A percentile compares a stretch with the other conserved stretches of the same genome.
Conservation (phyloP, 2,888 invertebrate species). For the Chromoteleia sp. region DNA sequence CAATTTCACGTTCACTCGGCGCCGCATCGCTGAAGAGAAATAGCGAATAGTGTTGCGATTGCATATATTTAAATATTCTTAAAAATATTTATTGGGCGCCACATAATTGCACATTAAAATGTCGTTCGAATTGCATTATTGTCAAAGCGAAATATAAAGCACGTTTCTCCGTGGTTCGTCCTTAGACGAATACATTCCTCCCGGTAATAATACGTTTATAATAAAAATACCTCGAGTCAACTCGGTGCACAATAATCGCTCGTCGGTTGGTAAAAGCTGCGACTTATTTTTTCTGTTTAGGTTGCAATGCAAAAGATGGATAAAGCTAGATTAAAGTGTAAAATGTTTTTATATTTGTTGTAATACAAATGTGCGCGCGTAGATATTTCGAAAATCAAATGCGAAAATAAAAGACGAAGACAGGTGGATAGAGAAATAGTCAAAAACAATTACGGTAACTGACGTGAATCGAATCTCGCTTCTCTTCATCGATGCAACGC, state of each 20-base stretch:
- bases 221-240: background rate
- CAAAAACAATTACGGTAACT: slow-evolving; percentile 40
- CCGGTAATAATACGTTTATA: background rate
- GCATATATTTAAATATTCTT: slow-evolving; percentile 12
- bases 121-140: slow-evolving; percentile 41
- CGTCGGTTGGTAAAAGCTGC: background rate
- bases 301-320: slow-evolving; percentile 2
- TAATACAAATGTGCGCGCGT: slow-evolving; percentile 13
- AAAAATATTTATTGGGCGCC: slow-evolving; percentile 1
- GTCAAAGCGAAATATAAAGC: slow-evolving; percentile 45
- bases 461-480: slow-evolving; percentile 30
- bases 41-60: background rate
- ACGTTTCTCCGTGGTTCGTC: background rate
- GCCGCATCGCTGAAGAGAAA: slow-evolving; percentile 50
- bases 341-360: slow-evolving; percentile 17
- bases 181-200: background rate
- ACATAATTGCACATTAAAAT: slow-evolving; percentile 4
- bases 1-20: slow-evolving; percentile 66
- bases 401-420: slow-evolving; percentile 23
- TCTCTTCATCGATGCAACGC: slow-evolving; percentile 60
- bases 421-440: slow-evolving; percentile 6
- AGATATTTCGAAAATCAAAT: slow-evolving; percentile 19
- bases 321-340: slow-evolving; percentile 22
- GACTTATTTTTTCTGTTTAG: slow-evolving; percentile 9
- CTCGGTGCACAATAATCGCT: slow-evolving; percentile 7